A percentile compares a stretch with the other conserved stretches of the same genome.
Conservation (phyloP, 2,113 vertebrate species). For the human (Homo sapiens) region DNA sequence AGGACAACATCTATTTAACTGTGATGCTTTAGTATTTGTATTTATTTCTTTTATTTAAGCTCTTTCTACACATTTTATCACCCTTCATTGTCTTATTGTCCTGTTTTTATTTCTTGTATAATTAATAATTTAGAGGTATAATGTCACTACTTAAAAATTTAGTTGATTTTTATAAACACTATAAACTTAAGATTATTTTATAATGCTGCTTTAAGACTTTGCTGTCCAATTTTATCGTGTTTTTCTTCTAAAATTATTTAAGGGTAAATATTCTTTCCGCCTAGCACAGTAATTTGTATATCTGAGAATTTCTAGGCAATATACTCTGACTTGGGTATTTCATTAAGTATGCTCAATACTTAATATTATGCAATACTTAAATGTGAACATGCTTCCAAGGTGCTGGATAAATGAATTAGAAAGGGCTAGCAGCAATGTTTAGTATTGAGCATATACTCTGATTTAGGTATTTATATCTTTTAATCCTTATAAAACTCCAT, state of each 20-base stretch:
- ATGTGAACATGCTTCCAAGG: not conserved
- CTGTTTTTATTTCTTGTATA: not conserved
- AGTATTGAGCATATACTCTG: not conserved
- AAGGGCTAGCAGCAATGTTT: not conserved
- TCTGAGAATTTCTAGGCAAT: not conserved
- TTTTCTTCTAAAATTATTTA: not conserved
- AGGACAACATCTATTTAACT: not conserved
- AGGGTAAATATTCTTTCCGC: not conserved
- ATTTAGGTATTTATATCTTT: not conserved
- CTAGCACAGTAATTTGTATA: not conserved
- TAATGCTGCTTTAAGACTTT: not conserved
- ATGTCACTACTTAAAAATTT: not conserved
- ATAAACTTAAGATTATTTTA: not conserved
- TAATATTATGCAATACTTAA: not conserved
- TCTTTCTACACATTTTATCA: not conserved
- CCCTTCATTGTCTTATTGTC: not conserved
- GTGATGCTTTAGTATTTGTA: not conserved
- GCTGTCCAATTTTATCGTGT: not conserved
- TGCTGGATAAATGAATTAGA: not conserved
- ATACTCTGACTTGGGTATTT: too few species aligned
- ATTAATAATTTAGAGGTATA: not conserved
- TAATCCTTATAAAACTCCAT: not conserved
- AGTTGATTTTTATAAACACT: not conserved
- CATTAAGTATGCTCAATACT: too few species aligned
- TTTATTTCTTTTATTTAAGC: not conserved